phyloP scores from a whole-genome alignment of 1,140 invertebrate genomes.

The Cotesia chilonis region DNA sequence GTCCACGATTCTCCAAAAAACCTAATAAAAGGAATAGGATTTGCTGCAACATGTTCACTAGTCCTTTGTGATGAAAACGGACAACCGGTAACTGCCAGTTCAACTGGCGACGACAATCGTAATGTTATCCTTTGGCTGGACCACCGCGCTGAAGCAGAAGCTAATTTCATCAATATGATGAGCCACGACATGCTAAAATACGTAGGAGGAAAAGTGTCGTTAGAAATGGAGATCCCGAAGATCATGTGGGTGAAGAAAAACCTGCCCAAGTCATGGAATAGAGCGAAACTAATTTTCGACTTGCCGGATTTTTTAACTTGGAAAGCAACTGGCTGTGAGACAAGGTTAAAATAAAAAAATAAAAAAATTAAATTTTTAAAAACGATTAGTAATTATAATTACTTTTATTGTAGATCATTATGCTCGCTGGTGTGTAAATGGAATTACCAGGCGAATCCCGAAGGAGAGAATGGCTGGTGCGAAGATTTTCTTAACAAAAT shows the following conservation, averaged over 20 bases:
- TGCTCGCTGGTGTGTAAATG: conserved; percentile 96
- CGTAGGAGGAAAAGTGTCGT: conserved; percentile 90
- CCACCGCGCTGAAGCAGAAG: conserved; percentile 86
- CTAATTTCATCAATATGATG: conserved; percentile 81
- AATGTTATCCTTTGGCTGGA: conserved; percentile 98
- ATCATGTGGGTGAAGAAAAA: conserved; percentile 93
- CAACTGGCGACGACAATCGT: conserved; percentile 69
- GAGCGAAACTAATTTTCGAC: conserved; percentile 84
- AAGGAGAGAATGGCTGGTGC: conserved; percentile 76
- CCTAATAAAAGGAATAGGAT: conserved; percentile 84
- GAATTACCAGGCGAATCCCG: conserved; percentile 79
- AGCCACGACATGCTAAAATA: conserved; percentile 81
- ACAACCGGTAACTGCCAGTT: conserved; percentile 79
- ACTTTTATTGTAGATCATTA: conserved; percentile 73
- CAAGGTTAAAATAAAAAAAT: conserved; percentile 64
- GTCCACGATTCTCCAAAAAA: conserved; percentile 66
- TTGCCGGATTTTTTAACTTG: conserved; percentile 94
- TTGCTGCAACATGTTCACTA: conserved; percentile 96
- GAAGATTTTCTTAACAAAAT: conserved; percentile 77
- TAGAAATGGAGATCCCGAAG: conserved; percentile 96
- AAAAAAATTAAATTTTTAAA: conserved; percentile 17
- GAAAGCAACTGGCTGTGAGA: conserved; percentile 82
- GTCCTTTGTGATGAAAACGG: conserved; percentile 80
- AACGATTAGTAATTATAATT: conserved; percentile 26
- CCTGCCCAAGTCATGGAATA: conserved; percentile 74